Evolutionary conservation across 2,797 vertebrate species (phyloP), one percentile per base, ranked within the genome.

Genomic region (Pseudocheirus occidentalis): DNA sequence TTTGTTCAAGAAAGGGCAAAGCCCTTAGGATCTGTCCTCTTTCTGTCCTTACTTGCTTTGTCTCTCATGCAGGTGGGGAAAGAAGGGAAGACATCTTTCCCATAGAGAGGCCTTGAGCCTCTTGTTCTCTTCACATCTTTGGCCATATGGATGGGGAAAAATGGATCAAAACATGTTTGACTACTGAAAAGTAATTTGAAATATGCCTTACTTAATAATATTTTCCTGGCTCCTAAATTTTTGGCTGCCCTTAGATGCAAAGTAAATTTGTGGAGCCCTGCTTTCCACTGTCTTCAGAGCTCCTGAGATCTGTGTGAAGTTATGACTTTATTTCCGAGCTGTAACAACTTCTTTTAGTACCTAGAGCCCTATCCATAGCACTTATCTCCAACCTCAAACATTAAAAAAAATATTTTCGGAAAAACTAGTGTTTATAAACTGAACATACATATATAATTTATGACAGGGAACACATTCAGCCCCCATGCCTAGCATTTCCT

Each of bases 301-400:
- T 87, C n/a, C 66, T 46, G 0, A 46, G 66, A 81, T n/a, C n/a
- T 87, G 40, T 87, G 21, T 50, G 50, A 87, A 34, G 9, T 27
- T 87, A 0, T 56, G 92, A 92, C 91, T 96, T 91, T 81, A 50
- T 46, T 50, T 11, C 24, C 95, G 90, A 87, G 55, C 87, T 94
- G 92, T 2, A 29, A 50, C 27, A 66, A 11, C 40, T 46, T 56
- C 21, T 91, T 57, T 94, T 53, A 56, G 5, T 73, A 40, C 89
- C 29, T 52, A 50, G 21, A 92, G 46, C 93, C 53, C 90, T 50
- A 40, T 92, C 91, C 34, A 46, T 1, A 46, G 1, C 29, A 34
- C 21, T 94, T 94, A 73, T 73, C 90, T 93, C 53, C 58, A 62
- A 92, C 24, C 53, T 87, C 57, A 11, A 5, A 13, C 11, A 16